Conservation (phyloP, 2,113 vertebrate species). For the Muntiacus reevesi region DNA sequence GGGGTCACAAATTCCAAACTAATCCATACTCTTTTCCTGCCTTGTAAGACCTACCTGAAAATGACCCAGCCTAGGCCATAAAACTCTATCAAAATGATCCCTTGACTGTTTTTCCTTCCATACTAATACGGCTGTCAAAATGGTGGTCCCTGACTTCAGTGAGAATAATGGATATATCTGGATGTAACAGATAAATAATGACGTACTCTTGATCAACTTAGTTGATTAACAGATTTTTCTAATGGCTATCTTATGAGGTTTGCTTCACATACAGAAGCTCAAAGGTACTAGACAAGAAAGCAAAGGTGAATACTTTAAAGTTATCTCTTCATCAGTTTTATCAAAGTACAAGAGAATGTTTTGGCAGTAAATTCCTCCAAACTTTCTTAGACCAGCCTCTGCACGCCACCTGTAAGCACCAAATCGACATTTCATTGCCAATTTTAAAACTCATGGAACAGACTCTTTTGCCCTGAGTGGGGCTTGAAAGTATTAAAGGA, state of each 20-base stretch:
- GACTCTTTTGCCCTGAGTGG: background rate
- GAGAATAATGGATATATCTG: background rate
- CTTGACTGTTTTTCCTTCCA: background rate
- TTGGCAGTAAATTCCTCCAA: accelerated
- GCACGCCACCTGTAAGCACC: background rate
- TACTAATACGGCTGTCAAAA: background rate
- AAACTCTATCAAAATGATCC: background rate
- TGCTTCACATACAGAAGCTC: background rate
- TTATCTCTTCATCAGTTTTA: background rate
- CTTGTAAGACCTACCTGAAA: background rate
- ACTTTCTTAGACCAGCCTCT: background rate
- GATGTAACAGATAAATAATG: background rate
- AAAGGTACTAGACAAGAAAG: background rate
- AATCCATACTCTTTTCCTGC: background rate
- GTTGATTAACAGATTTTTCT: background rate
- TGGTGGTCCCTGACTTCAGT: background rate
- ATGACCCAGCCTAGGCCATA: background rate
- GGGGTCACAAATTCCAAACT: background rate
- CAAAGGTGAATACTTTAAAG: background rate
- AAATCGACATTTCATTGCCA: background rate
- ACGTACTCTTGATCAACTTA: background rate
- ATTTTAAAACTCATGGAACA: background rate
- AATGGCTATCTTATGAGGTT: accelerated
- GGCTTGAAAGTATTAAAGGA: background rate
- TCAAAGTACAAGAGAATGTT: too few species aligned